Evolutionary conservation across 1,140 invertebrate genomes (phyloP).

Genomic region (Antheraea mylitta): DNA sequence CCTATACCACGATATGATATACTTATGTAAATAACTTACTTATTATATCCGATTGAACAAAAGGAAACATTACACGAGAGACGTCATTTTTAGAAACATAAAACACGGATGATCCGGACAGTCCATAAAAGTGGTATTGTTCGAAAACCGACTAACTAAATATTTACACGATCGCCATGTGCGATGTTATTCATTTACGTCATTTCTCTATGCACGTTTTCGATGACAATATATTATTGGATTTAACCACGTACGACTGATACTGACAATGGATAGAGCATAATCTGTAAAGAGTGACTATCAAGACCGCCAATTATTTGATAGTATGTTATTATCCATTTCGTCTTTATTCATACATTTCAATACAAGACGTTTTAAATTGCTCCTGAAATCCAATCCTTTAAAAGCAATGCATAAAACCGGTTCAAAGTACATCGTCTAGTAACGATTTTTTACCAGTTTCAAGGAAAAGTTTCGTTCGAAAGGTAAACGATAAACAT

Average conservation of each 20-base stretch:
- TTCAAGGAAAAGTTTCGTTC: no score
- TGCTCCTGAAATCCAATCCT: no score
- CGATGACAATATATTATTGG: not conserved
- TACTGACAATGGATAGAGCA: not conserved
- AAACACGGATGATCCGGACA: not conserved
- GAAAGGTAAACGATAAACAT: no score
- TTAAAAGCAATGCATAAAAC: no score
- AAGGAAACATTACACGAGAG: not conserved
- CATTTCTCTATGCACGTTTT: not conserved
- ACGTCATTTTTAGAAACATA: not conserved
- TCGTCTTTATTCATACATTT: no score
- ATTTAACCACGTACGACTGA: not conserved
- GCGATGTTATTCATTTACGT: not conserved
- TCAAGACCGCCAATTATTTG: not conserved
- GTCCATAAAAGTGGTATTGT: not conserved
- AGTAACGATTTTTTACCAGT: no score
- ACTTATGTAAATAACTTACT: not conserved
- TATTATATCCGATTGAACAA: not conserved
- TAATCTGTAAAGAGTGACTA: not conserved
- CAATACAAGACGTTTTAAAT: no score
- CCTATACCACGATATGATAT: not conserved
- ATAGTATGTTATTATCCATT: no score
- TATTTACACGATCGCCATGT: conserved; percentile 1
- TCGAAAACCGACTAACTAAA: conserved; percentile 2
- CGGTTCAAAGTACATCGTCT: no score